Percentiles rank a stretch among this genome's conserved stretches.
Conservation (phyloP, 1,140 invertebrate species). For the Drosophila auraria region DNA sequence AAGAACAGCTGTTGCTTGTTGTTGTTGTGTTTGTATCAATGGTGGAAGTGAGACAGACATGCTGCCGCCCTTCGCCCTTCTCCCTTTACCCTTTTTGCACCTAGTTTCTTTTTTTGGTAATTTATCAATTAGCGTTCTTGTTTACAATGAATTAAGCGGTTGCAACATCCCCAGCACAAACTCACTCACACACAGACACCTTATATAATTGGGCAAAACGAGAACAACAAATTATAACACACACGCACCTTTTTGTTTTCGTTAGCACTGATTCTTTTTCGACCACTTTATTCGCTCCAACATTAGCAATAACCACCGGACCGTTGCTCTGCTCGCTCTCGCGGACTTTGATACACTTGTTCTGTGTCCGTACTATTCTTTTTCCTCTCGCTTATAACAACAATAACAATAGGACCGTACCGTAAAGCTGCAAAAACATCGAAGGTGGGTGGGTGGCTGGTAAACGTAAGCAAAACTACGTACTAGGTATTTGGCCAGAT, state of each 20-base stretch:
- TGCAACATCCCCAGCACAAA: conserved; percentile 16
- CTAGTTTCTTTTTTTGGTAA: not conserved
- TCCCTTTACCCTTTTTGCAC: not conserved
- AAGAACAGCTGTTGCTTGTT: conserved; percentile 70
- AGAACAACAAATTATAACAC: conserved; percentile 54
- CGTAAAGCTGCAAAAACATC: not conserved
- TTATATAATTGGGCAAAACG: conserved; percentile 68
- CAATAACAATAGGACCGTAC: conserved; percentile 11
- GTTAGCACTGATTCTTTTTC: conserved; percentile 69
- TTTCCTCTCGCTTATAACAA: conserved; percentile 1
- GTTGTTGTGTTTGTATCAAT: conserved; percentile 18
- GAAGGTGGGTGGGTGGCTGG: not conserved
- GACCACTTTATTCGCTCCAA: conserved; percentile 32
- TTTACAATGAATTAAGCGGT: conserved; percentile 19
- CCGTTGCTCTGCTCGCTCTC: not conserved
- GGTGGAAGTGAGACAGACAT: not conserved
- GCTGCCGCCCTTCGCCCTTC: not conserved
- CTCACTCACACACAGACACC: conserved; percentile 23
- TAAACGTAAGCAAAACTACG: too few species aligned
- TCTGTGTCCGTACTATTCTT: not conserved
- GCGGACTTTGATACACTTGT: conserved; percentile 13
- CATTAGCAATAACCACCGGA: conserved; percentile 28
- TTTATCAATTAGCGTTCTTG: conserved; percentile 19
- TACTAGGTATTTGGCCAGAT: not conserved
- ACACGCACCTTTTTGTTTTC: conserved; percentile 75